Conservation (phyloP, 2,797 vertebrate genomes). For the Notolabrus celidotus region DNA sequence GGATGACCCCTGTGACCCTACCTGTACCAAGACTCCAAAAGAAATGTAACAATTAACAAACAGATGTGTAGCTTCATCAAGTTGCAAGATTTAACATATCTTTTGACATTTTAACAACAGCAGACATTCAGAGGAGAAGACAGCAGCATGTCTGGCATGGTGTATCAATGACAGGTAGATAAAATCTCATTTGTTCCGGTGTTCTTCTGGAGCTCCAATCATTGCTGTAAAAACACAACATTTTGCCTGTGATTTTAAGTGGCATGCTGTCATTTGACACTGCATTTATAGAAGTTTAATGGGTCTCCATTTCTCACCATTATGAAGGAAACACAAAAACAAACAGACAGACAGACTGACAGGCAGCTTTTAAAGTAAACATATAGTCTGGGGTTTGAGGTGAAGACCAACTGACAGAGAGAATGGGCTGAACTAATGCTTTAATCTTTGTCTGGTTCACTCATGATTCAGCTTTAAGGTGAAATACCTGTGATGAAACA, state of each 20-base stretch:
- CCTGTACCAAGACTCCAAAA: too few species aligned
- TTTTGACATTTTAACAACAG: too few species aligned
- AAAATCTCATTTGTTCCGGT: slow-evolving; percentile 27
- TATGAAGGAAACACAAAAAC: slow-evolving; percentile 14
- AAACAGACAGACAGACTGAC: neutral
- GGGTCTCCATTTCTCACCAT: slow-evolving; percentile 16
- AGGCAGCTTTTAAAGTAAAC: slow-evolving; percentile 13
- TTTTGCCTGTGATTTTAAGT: too few species aligned
- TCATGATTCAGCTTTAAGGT: too few species aligned
- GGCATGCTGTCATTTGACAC: slow-evolving; percentile 24
- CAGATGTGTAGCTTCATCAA: too few species aligned
- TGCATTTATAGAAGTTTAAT: slow-evolving; percentile 47
- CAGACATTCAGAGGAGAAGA: too few species aligned
- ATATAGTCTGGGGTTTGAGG: neutral
- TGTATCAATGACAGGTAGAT: slow-evolving; percentile 34
- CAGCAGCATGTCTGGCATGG: slow-evolving; percentile 18
- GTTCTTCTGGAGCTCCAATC: slow-evolving; percentile 10
- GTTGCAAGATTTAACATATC: too few species aligned
- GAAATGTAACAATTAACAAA: too few species aligned
- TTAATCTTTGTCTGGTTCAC: too few species aligned
- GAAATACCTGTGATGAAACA: too few species aligned
- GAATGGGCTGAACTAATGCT: too few species aligned
- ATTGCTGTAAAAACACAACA: slow-evolving; percentile 42
- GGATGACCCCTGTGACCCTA: neutral
- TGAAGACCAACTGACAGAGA: too few species aligned